Evolutionary conservation across 2,888 invertebrate species (phyloP), one percentile per base, ranked within the genome.

Genomic region (Xanthia togata): DNA sequence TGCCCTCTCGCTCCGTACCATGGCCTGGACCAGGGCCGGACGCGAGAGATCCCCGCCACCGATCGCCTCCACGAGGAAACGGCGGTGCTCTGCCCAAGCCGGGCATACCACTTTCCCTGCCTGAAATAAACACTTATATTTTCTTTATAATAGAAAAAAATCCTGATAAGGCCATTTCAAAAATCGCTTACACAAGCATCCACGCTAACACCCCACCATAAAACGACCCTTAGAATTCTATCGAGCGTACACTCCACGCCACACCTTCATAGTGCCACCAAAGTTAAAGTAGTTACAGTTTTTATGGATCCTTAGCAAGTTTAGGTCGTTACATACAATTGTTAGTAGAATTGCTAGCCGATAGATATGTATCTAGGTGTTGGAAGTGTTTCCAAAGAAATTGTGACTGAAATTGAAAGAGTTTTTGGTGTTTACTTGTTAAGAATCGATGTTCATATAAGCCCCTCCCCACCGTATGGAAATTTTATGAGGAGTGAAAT

Each of bases 271-370:
- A 78, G 69, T 35, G 70, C 67, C 38, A 55, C 76, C 72, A 65
- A 81, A 87, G 57, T 86, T 82, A 11, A 80, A 72, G 78, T 67
- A 76, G 76, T 75, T 75, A 53, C 60, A 74, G 81, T 73, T 76
- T 85, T 83, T 82, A 86, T 78, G 78, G 73, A 35, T 67, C 17
- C 62, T 76, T 53, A 31, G 62, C n/a, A 70, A 82, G 53, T 79
- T 79, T 9, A 4, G 26, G 53, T 55, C 74, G 76, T 81, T 81
- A 67, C 75, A 31, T 70, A 64, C 62, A 60, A 82, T 67, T 79
- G 83, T 79, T 76, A 59, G 70, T 73, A 23, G 69, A 53, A 73
- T 35, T 47, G 70, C 55, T 60, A 62, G 35, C 0, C 14, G 31
- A 67, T 55, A 47, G 53, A 50, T 70, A 50, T 57, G 57, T 57